Conservation (phyloP, 2,113 vertebrate genomes). For the Narcine bancroftii region DNA sequence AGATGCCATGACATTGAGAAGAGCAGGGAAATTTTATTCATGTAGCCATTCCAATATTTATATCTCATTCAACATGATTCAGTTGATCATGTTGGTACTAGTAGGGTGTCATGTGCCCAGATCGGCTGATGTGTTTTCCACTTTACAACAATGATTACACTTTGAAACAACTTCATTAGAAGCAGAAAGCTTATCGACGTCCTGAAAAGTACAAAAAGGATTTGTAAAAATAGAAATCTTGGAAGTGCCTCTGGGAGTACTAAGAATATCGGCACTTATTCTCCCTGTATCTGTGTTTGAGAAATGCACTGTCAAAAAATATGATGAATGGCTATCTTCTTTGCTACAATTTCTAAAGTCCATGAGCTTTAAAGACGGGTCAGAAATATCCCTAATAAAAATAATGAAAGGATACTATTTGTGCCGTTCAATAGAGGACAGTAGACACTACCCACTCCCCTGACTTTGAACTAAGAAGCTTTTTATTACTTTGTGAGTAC, state of each 20-base stretch:
- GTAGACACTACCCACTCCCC: background rate
- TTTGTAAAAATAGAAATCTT: no score
- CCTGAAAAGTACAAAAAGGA: background rate
- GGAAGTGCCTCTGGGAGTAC: no score
- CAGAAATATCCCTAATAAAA: background rate
- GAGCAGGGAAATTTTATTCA: no score
- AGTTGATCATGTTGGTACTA: no score
- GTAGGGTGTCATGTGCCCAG: no score
- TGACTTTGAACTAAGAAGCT: background rate
- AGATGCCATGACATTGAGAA: no score
- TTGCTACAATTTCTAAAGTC: background rate
- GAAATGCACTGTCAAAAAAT: background rate
- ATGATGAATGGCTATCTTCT: background rate
- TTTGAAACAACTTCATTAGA: background rate
- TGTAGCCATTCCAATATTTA: no score
- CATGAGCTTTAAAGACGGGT: background rate
- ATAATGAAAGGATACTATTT: background rate
- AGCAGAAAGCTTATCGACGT: background rate
- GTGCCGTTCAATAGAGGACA: background rate
- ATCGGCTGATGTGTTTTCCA: background rate
- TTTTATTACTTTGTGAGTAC: constrained; percentile 3
- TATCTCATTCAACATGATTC: no score
- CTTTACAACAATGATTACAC: background rate
- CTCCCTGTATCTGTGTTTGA: background rate
- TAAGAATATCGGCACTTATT: background rate